phyloP scores from a whole-genome alignment of 2,797 vertebrate species.

The Coreius guichenoti region DNA sequence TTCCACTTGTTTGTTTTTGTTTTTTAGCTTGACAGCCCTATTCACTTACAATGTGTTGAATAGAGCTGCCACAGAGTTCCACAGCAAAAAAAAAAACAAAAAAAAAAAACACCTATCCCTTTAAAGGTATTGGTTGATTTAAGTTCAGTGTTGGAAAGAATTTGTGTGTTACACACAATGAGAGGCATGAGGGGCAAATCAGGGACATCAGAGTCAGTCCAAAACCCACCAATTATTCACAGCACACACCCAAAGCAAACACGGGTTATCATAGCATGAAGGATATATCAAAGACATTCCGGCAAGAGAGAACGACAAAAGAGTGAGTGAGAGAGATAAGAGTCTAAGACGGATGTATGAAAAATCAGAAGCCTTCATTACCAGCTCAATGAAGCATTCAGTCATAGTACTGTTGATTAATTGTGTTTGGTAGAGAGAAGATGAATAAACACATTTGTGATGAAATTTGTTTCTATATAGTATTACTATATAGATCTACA shows the following conservation, averaged over 20 bases:
- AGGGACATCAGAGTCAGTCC: conserved; percentile 8
- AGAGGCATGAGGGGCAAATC: conserved; percentile 8
- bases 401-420: not conserved
- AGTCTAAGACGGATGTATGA: conserved; percentile 23
- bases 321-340: conserved; percentile 35
- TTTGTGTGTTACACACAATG: conserved; percentile 11
- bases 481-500: not conserved
- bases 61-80: not conserved
- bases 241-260: conserved; percentile 48
- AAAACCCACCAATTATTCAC: conserved; percentile 36
- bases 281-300: conserved; percentile 60
- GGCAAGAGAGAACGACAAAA: conserved; percentile 11
- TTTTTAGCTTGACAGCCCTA: not conserved
- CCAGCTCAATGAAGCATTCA: not conserved
- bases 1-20: not conserved
- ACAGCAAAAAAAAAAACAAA: conserved; percentile 1
- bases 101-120: not conserved
- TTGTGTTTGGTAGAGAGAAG: not conserved
- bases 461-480: not conserved
- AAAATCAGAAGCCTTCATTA: not conserved
- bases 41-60: not conserved
- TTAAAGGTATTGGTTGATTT: not conserved
- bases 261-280: conserved; percentile 34
- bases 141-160: conserved; percentile 8
- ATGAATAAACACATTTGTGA: not conserved